Evolutionary conservation across 35 echinoderm and acorn worm genomes (phyloP), one percentile per base, ranked within the genome.

Genomic region (Lytechinus variegatus): DNA sequence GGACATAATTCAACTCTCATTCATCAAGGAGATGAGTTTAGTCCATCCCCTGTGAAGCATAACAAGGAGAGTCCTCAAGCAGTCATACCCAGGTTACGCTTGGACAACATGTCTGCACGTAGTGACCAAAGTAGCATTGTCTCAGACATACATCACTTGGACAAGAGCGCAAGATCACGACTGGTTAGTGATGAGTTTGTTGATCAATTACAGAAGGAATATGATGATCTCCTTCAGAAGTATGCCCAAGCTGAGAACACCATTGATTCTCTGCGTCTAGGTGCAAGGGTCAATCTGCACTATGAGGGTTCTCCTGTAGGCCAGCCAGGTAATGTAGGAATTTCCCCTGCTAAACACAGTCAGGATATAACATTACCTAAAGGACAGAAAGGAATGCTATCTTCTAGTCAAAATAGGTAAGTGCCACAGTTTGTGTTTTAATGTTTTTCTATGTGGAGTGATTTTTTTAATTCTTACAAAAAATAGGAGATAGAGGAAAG

Each of bases 161-260:
- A 57, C 92, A 27, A 27, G 52, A 57, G 29, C 3, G 92, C 89
- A 53, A 97, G 91, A 44, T 96, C 97, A 21, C 72, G 97, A 9
- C 94, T 87, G 21, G 95, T 98, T 56, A 94, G 96, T 16, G 96
- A 97, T 86, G 97, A 99, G 91, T 95, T 98, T 19, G 95, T 95
- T 1, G 95, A 97, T 27, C 97, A 97, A 54, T 95, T 99, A 9
- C 98, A 99, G 72, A 93, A 91, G 58, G 97, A 99, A 52, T 98
- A 99, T 51, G 98, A 98, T 94, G 98, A 98, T 27, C 89, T 99
- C 52, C 86, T 99, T 13, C 95, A 95, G n/a, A 99, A 99, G 89
- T 98, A 98, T 95, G 98, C 98, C 5, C 97, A 95, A 28, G 98
- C 98, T 24, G 98, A 99, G 93, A 97, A 98, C 51, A 99, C 98